Conservation (phyloP, 1,140 invertebrate genomes). For the Oncopodura yosiiana region DNA sequence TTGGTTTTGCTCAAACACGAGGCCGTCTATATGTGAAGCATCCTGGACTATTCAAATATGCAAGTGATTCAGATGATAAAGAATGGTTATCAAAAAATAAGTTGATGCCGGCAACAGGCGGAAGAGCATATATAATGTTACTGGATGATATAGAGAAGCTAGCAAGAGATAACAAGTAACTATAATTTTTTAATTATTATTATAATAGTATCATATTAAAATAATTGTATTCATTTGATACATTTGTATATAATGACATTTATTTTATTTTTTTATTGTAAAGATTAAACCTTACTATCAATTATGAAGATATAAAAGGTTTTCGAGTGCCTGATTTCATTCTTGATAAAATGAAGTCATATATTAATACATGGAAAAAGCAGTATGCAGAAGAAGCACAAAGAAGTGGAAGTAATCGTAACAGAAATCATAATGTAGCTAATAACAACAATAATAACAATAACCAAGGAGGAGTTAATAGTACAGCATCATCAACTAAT, state of each 20-base stretch:
- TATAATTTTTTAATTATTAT: conserved; percentile 7
- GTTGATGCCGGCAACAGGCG: conserved; percentile 62
- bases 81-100: conserved; percentile 68
- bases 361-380: conserved; percentile 34
- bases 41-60: conserved; percentile 64
- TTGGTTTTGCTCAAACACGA: conserved; percentile 61
- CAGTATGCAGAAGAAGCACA: conserved; percentile 32
- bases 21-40: conserved; percentile 66
- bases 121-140: conserved; percentile 69
- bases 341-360: conserved; percentile 34
- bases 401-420: conserved; percentile 8
- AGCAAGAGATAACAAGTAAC: conserved; percentile 39
- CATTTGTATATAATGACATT: conserved; percentile 3
- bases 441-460: background rate
- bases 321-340: conserved; percentile 35
- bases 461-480: conserved; percentile 6
- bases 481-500: conserved; percentile 2
- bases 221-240: background rate
- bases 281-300: conserved; percentile 33
- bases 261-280: conserved; percentile 9
- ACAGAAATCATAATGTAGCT: background rate
- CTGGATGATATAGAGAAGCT: conserved; percentile 68
- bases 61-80: conserved; percentile 68
- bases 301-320: conserved; percentile 35
- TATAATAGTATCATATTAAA: conserved; percentile 3